These are phyloP conservation scores for Alitta virens DNA, from an alignment of 2,888 invertebrate species.

Conservation along the genomic window DNA sequence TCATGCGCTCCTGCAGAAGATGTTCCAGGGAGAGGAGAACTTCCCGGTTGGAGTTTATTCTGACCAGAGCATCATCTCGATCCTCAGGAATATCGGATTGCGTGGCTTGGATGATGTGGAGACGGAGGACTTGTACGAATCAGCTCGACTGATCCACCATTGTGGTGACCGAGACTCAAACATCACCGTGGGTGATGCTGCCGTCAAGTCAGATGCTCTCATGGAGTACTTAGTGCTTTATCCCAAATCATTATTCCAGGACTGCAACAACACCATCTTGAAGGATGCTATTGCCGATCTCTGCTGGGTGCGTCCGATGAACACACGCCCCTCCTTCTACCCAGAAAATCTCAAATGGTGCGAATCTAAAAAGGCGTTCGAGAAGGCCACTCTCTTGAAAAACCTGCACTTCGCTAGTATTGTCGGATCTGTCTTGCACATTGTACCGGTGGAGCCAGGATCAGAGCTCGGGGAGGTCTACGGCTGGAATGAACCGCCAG, in stretches of 20 bases:
- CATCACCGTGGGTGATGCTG: slow-evolving; percentile 7
- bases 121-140: slow-evolving; percentile 30
- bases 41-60: slow-evolving; percentile 33
- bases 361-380: slow-evolving; percentile 17
- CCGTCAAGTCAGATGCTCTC: slow-evolving; percentile 27
- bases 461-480: slow-evolving; percentile 19
- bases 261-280: slow-evolving; percentile 20
- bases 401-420: slow-evolving; percentile 13
- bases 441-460: slow-evolving; percentile 22
- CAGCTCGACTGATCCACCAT: slow-evolving; percentile 17
- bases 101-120: slow-evolving; percentile 29
- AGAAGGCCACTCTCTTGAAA: slow-evolving; percentile 27
- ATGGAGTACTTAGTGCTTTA: slow-evolving; percentile 26
- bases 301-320: slow-evolving; percentile 24
- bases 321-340: slow-evolving; percentile 21
- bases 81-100: slow-evolving; percentile 34
- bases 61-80: slow-evolving; percentile 25
- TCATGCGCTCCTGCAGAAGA: slow-evolving; percentile 24
- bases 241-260: slow-evolving; percentile 12
- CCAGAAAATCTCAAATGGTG: slow-evolving; percentile 21
- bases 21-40: slow-evolving; percentile 32
- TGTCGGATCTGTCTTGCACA: slow-evolving; percentile 29
- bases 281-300: slow-evolving; percentile 22
- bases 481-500: slow-evolving; percentile 24
- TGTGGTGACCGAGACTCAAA: slow-evolving; percentile 14